phyloP scores from a whole-genome alignment of 2,888 invertebrate species.

The Minunthozetes semirufus region DNA sequence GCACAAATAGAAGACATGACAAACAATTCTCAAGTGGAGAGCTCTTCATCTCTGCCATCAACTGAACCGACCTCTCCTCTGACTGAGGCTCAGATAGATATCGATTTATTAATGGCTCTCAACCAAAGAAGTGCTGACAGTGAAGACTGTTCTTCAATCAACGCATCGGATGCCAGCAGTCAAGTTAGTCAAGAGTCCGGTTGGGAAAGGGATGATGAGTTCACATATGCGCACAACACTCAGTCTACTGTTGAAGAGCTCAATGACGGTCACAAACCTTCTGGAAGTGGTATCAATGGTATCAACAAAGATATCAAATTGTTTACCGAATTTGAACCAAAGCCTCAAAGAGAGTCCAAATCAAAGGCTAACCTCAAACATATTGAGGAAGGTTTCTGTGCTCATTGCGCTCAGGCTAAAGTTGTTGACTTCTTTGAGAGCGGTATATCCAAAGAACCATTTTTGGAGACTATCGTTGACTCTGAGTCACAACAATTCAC shows the following conservation, averaged over 20 bases:
- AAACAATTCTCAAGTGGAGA: neutral
- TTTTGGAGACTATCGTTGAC: no score
- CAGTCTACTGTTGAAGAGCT: neutral
- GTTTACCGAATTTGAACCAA: neutral
- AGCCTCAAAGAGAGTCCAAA: neutral
- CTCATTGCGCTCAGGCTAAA: no score
- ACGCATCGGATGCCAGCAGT: conserved; percentile 13
- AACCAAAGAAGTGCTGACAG: neutral
- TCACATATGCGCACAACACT: neutral
- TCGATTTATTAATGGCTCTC: conserved; percentile 5
- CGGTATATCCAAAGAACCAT: no score
- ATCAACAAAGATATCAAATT: neutral
- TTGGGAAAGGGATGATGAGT: conserved; percentile 31
- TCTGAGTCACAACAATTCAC: neutral
- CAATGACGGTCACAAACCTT: neutral
- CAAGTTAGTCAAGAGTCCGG: conserved; percentile 17
- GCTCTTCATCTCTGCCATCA: neutral
- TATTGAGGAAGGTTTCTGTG: no score
- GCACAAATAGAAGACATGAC: conserved; percentile 7
- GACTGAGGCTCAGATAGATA: neutral
- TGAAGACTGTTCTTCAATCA: conserved; percentile 1
- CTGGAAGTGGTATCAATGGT: neutral
- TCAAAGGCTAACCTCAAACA: no score
- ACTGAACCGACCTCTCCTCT: neutral
- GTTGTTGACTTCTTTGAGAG: no score